Percentiles rank a stretch among this genome's conserved stretches.
phyloP scores from a whole-genome alignment of 2,888 invertebrate genomes.

The Herminia tarsipennalis region DNA sequence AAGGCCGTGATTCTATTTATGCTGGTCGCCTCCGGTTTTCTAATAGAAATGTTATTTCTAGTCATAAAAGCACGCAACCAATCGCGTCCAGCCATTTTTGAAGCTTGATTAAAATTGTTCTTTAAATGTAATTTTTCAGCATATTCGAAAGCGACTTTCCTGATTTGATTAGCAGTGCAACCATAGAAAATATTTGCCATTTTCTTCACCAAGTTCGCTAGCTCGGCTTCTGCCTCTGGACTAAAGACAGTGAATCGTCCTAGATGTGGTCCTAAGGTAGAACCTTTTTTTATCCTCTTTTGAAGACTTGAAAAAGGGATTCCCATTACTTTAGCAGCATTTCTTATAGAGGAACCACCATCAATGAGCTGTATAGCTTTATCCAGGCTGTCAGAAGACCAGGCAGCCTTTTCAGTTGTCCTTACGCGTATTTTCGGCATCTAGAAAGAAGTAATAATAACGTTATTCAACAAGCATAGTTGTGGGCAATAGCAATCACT shows the following conservation, averaged over 20 bases:
- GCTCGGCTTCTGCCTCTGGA: background rate
- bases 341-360: background rate
- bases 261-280: slow-evolving; percentile 1
- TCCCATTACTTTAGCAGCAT: background rate
- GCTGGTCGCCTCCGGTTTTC: slow-evolving; percentile 18
- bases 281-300: slow-evolving; percentile 1
- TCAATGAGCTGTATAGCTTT: background rate
- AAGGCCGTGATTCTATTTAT: too few relatives aligned
- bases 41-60: slow-evolving; percentile 17
- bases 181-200: slow-evolving; percentile 5
- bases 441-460: slow-evolving; percentile 32
- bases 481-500: slow-evolving; percentile 28
- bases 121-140: background rate
- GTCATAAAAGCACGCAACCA: slow-evolving; percentile 14
- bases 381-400: slow-evolving; percentile 36
- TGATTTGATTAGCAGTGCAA: background rate
- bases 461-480: too few relatives aligned
- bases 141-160: slow-evolving; percentile 1
- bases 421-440: slow-evolving; percentile 38
- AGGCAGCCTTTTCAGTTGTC: slow-evolving; percentile 43
- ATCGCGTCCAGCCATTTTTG: slow-evolving; percentile 15
- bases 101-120: slow-evolving; percentile 1
- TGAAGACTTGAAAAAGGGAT: slow-evolving; percentile 5
- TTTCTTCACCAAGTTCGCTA: slow-evolving; percentile 3
- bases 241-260: background rate